Evolutionary conservation across 2,888 invertebrate species (phyloP), one percentile per base, ranked within the genome.

Genomic region (Protophormia terraenovae): DNA sequence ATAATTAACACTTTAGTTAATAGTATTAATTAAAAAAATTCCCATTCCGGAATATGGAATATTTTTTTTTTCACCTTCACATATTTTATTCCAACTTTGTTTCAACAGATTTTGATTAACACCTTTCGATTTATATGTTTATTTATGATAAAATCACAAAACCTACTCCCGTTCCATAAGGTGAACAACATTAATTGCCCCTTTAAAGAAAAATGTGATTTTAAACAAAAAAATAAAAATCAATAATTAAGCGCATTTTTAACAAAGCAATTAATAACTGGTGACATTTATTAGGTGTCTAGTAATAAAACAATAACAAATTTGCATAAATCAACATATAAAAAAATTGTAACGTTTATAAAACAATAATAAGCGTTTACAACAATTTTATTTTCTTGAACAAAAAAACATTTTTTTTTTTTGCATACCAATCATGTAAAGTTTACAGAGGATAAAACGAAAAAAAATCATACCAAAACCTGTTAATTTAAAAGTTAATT

Each of bases 261-360:
- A 78, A 81, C 60, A 60, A 62, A 84, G 66, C 73, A 75, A 85
- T 82, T 85, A 82, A 73, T 73, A 78, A 45, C 67, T 62, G 75
- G 29, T 82, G 85, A 85, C 85, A 85, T 82, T 85, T 85, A 82
- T 85, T 73, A 45, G 78, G 71, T 78, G 85, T 82, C 78, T 71
- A 38, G 69, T 24, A 78, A 78, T 78, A 78, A 78, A 69, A 77
- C 81, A 81, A 81, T 69, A 69, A 73, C 5, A 78, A 78, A 82
- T 85, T 85, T 73, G 55, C 81, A 85, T 85, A 82, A 85, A 84
- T 77, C 66, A 72, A 77, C 32, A 72, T 53, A 69, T n/a, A 29
- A 62, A 41, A 41, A 80, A 84, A 79, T 83, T 80, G 75, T 80
- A 71, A 66, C 27, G 75, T 66, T 76, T 38, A 35, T 45, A 47